A percentile compares a stretch with the other conserved stretches of the same genome.
Conservation (phyloP, 2,113 vertebrate species). For the Clinocottus analis region DNA sequence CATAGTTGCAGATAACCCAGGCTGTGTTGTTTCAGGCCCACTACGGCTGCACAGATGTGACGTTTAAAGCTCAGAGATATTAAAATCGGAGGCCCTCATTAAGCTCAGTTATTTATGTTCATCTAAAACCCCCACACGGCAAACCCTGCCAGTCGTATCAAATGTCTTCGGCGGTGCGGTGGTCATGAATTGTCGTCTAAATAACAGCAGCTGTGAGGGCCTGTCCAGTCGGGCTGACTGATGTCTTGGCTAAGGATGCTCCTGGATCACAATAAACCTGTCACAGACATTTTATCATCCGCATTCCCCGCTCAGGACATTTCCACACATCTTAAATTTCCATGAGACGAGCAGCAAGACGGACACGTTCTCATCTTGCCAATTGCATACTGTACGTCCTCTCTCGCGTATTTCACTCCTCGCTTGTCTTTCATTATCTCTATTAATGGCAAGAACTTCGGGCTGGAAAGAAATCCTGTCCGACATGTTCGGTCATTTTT, state of each 20-base stretch:
- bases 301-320: slow-evolving; percentile 51
- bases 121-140: slow-evolving; percentile 38
- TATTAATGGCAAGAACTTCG: slow-evolving; percentile 6
- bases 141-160: slow-evolving; percentile 54
- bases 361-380: slow-evolving; percentile 43
- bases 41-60: slow-evolving; percentile 59
- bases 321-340: slow-evolving; percentile 75
- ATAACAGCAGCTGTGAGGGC: slow-evolving; percentile 78
- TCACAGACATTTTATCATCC: slow-evolving; percentile 76
- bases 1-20: slow-evolving; percentile 51
- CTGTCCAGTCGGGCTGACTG: slow-evolving; percentile 51
- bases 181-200: slow-evolving; percentile 71
- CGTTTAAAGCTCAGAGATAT: slow-evolving; percentile 60
- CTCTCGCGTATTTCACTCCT: slow-evolving; percentile 21
- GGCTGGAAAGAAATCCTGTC: slow-evolving; percentile 1
- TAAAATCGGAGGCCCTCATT: slow-evolving; percentile 73
- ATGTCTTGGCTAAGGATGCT: slow-evolving; percentile 67
- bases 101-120: slow-evolving; percentile 79
- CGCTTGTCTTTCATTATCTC: slow-evolving; percentile 14
- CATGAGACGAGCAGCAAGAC: slow-evolving; percentile 62
- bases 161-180: slow-evolving; percentile 50
- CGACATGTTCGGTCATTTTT: neutral
- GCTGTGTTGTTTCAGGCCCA: slow-evolving; percentile 53
- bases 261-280: slow-evolving; percentile 76
- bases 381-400: slow-evolving; percentile 14